Conservation (phyloP, 2,888 invertebrate species). For the Pristionchus fissidentatus region DNA sequence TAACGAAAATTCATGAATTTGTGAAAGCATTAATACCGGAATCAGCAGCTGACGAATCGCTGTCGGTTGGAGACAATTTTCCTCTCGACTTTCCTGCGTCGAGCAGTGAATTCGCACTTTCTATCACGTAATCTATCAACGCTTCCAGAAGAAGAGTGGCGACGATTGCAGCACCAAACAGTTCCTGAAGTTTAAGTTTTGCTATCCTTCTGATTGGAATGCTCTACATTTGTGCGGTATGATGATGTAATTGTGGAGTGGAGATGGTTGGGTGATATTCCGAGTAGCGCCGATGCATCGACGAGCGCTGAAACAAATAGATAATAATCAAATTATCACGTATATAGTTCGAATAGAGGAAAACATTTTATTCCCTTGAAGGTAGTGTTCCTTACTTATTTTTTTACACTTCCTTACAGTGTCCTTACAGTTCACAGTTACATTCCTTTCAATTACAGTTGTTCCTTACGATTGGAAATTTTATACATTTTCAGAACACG, state of each 20-base stretch:
- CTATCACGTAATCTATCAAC: not conserved
- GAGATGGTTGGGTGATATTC: conserved; percentile 8
- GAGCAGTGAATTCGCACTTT: not conserved
- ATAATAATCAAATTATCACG: no score
- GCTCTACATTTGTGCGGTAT: not conserved
- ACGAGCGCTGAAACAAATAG: not conserved
- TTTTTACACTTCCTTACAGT: no score
- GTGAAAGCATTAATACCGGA: conserved; percentile 1
- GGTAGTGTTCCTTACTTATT: no score
- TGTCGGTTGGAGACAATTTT: not conserved
- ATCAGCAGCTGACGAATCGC: conserved; percentile 31
- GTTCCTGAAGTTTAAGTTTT: not conserved
- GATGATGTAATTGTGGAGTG: not conserved
- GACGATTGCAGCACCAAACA: not conserved
- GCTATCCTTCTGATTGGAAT: not conserved
- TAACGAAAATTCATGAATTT: no score
- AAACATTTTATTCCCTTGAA: no score
- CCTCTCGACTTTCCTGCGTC: not conserved
- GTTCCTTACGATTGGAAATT: no score
- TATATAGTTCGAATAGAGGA: no score
- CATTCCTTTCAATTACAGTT: no score
- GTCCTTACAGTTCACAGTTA: no score
- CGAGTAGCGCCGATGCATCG: not conserved
- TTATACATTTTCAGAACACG: not conserved
- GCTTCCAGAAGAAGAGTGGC: not conserved